Percentiles rank a stretch among this genome's conserved stretches.
Conservation (phyloP, 2,888 invertebrate species). For the Andrena chrysosceles region DNA sequence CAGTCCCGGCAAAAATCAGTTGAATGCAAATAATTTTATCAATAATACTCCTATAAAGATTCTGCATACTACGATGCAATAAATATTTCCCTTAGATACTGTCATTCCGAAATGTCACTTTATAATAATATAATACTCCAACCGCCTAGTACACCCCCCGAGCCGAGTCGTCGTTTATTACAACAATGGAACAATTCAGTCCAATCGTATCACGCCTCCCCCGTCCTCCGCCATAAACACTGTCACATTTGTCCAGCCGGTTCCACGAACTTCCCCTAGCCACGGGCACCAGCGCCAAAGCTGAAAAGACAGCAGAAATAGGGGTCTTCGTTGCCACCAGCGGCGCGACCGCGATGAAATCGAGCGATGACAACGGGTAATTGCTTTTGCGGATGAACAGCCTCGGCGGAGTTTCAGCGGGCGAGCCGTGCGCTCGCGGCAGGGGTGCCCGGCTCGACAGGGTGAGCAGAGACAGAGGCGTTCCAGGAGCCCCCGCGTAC, state of each 20-base stretch:
- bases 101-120: too few species aligned
- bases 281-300: slow-evolving; percentile 19
- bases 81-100: too few species aligned
- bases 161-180: background rate
- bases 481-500: slow-evolving; percentile 26
- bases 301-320: slow-evolving; percentile 30
- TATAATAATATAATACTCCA: background rate
- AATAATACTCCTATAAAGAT: too few species aligned
- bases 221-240: background rate
- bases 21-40: too few species aligned
- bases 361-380: slow-evolving; percentile 73
- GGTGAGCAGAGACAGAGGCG: slow-evolving; percentile 19
- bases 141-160: background rate
- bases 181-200: background rate
- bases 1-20: too few species aligned
- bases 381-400: slow-evolving; percentile 82
- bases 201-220: background rate
- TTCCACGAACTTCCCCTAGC: background rate
- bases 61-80: too few species aligned
- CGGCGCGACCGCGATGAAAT: slow-evolving; percentile 53
- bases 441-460: slow-evolving; percentile 26
- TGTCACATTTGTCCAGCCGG: slow-evolving; percentile 1
- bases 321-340: slow-evolving; percentile 25
- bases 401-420: slow-evolving; percentile 52
- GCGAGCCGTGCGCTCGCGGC: slow-evolving; percentile 40